phyloP scores from a whole-genome alignment of 2,797 vertebrate genomes.

The Notamacropus eugenii region DNA sequence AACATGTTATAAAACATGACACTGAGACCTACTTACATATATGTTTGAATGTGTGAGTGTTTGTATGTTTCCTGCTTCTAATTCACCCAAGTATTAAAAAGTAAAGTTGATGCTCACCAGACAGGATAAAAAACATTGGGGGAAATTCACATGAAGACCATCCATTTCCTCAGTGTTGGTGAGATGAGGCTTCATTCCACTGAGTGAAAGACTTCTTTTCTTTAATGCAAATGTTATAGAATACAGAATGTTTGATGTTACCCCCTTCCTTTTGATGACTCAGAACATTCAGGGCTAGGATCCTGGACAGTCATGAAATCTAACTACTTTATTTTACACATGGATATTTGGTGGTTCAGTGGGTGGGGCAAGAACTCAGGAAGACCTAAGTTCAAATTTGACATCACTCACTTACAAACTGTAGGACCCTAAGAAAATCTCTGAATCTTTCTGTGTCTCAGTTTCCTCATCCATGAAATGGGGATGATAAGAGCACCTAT shows the following conservation, averaged over 20 bases:
- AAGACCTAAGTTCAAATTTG: neutral
- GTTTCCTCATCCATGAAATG: neutral
- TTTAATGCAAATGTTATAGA: neutral
- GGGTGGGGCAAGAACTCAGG: neutral
- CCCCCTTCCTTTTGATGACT: accelerated
- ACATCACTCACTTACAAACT: neutral
- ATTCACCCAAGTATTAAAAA: neutral
- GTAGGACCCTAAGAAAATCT: neutral
- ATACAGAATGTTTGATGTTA: too few species aligned
- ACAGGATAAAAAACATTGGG: too few species aligned
- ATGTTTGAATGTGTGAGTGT: neutral
- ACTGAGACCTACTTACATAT: too few species aligned
- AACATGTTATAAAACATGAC: neutral
- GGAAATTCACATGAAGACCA: too few species aligned
- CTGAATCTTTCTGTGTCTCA: neutral
- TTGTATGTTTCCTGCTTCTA: neutral
- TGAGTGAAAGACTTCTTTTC: neutral
- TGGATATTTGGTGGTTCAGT: accelerated
- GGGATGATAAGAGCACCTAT: neutral
- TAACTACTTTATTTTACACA: neutral
- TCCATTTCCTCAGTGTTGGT: too few species aligned
- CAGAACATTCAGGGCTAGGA: neutral
- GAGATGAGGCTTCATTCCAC: too few species aligned
- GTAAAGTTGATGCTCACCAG: too few species aligned
- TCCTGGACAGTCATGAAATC: neutral